Evolutionary conservation across 2,113 vertebrate genomes (phyloP), one percentile per base, ranked within the genome.

Genomic region (Nibea coibor): DNA sequence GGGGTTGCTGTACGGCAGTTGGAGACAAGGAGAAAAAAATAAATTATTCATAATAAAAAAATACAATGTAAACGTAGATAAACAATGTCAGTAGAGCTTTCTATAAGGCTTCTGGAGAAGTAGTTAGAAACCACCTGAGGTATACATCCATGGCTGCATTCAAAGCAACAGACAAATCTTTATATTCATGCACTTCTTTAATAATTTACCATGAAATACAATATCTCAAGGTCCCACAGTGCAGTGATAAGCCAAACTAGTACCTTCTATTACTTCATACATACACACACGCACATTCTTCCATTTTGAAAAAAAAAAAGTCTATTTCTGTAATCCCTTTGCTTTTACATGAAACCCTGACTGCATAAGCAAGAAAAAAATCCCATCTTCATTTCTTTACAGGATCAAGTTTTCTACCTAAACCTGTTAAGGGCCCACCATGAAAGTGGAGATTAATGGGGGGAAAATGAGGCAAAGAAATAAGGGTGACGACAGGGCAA

Each of bases 241-340:
- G 57, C 48, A 73, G 56, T 4, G 75, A 81, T 88, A 88, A 91
- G 75, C 79, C 42, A 10, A 42, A 72, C 43, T 28, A 10, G 10
- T 57, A 3, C 39, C 28, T 39, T 31, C 20, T 39, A 43, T 39
- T 54, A 72, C 14, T 72, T 39, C 53, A 35, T 22, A 47, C 35
- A 50, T 35, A 73, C 47, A 1, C 31, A 59, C 58, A 75, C 54
- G 16, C 3, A 48, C 54, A 56, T 59, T 10, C 28, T 11, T 17
- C 61, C n/a, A 28, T 58, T 81, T 39, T 78, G 54, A 69, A 42
- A 26, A 51, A 72, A 80, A 54, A 67, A 77, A 82, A 31, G 56
- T 79, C 67, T 63, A 51, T 72, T 69, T 79, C 67, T 85, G 72
- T 89, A 91, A 90, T 92, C 86, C 80, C 20, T 85, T 87, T 26